Base-by-base conservation (phyloP, 2,113 vertebrate species). In the Aegotheles bennettii region DNA sequence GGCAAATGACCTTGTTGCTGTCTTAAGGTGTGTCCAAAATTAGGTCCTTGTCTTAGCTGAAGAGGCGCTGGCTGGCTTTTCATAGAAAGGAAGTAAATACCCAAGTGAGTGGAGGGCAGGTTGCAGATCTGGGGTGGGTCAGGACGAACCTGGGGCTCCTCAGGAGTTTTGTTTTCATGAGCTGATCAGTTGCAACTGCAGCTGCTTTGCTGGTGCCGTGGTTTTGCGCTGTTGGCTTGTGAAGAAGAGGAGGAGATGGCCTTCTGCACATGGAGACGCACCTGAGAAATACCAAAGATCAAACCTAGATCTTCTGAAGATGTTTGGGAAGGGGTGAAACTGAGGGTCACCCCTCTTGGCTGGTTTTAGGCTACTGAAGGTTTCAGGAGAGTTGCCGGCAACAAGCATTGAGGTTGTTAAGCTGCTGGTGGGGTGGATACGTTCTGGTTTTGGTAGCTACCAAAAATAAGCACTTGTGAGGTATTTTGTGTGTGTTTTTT, bases 21-120 rank as follows among this genome's bases (percentile, higher is more conserved):
- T 90, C 47, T 56, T 81, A 74, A 94, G 85, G 68, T 42, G 83
- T 64, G 73, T 90, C 85, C 93, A 84, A 63, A 95, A 94, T 93
- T 81, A 94, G 68, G 83, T 53, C 69, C 90, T 89, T 48, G 65
- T 78, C 69, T 92, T 86, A 0, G 3, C 83, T 64, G 80, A 75
- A 78, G 81, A 82, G 57, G 51, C 0, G 0, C 51, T 85, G 2
- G 2, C 51, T 47, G 60, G 33, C 64, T 53, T 86, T 92, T 85
- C 56, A 38, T 90, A 65, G 40, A 38, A 86, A 80, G 83, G 83
- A 94, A 92, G 76, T 80, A 70, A 93, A 67, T 81, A 47, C 7
- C 73, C 84, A 59, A 19, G 35, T 25, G 51, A 71, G 77, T 3
- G 11, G 75, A 92, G 63, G 71, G 88, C 71, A 60, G 28, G 84